Conservation (phyloP, 2,113 vertebrate genomes). For the Bos indicus region DNA sequence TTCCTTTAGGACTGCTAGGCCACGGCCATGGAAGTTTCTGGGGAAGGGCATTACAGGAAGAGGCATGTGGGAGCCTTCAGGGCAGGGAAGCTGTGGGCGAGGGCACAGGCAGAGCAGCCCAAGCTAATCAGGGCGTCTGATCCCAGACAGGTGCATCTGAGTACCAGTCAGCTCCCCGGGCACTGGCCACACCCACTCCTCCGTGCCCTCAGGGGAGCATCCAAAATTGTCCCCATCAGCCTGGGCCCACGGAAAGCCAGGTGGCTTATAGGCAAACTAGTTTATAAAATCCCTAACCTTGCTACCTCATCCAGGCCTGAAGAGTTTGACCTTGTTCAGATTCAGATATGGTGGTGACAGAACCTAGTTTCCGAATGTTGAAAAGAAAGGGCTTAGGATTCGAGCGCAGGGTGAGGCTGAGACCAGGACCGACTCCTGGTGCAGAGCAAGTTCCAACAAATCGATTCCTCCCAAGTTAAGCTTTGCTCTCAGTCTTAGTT, state of each 20-base stretch:
- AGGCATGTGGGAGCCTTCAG: not conserved
- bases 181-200: accelerated
- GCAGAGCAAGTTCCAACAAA: not conserved
- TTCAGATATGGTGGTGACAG: not conserved
- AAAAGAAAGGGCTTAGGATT: not conserved
- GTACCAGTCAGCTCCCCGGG: not conserved
- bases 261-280: not conserved
- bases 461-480: not conserved
- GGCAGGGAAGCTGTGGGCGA: not conserved
- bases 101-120: not conserved
- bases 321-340: not conserved
- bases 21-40: not conserved
- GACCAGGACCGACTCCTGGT: accelerated
- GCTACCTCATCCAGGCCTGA: not conserved
- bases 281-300: not conserved
- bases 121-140: not conserved
- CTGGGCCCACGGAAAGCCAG: not conserved
- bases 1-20: not conserved
- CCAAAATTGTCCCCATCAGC: not conserved
- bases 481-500: not conserved
- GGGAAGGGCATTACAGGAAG: not conserved
- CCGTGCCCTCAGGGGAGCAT: accelerated
- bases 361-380: not conserved
- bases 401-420: not conserved
- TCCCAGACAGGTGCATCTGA: not conserved